Conservation (phyloP, 1,140 invertebrate species). For the Druon quercuslanigerum region DNA sequence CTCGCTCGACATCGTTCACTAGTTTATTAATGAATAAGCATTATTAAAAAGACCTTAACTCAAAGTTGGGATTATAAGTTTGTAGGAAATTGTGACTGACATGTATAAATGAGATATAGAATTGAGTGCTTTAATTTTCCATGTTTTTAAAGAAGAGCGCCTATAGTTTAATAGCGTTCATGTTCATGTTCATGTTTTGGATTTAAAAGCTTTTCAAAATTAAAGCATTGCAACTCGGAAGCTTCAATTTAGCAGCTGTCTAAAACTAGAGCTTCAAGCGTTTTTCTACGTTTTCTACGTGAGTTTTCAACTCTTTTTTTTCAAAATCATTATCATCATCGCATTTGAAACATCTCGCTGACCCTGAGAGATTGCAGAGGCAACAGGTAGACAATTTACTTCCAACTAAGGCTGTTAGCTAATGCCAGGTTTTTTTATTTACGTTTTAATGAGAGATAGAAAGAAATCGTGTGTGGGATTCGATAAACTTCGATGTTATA, state of each 20-base stretch:
- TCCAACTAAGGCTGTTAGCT: conserved; percentile 51
- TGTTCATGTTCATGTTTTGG: neutral
- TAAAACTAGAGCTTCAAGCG: neutral
- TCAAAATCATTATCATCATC: neutral
- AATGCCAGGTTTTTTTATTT: conserved; percentile 46
- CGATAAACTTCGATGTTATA: conserved; percentile 33
- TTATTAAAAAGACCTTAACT: conserved; percentile 30
- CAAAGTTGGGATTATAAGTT: conserved; percentile 12
- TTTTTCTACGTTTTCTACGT: neutral
- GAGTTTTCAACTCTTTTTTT: too few species aligned
- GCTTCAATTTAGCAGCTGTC: neutral
- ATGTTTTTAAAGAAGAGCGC: neutral
- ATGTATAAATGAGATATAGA: neutral
- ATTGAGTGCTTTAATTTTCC: conserved; percentile 17
- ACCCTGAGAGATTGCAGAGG: conserved; percentile 38
- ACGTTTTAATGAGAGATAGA: conserved; percentile 27
- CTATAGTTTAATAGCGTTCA: neutral
- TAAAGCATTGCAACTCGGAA: conserved; percentile 11
- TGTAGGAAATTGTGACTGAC: conserved; percentile 26
- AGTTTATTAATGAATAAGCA: conserved; percentile 28
- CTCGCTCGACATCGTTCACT: too few species aligned
- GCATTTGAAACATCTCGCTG: neutral
- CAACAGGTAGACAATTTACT: conserved; percentile 42
- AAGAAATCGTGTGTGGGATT: conserved; percentile 6
- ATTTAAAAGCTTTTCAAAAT: conserved; percentile 7